Conservation (phyloP, 2,888 invertebrate species). For the Diadegma fenestrale region DNA sequence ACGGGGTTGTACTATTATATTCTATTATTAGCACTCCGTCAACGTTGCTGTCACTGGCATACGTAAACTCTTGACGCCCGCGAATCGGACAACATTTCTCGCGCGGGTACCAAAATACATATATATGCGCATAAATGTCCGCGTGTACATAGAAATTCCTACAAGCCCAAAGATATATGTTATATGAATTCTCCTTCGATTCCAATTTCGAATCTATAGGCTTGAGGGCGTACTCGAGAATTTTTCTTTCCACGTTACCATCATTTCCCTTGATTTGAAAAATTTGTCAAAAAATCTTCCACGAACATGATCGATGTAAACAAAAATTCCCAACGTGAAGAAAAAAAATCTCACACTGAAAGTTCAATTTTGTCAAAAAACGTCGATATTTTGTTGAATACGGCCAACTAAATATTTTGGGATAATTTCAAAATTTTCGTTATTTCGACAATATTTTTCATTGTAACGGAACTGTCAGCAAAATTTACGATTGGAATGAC, state of each 20-base stretch:
- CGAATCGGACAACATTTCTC: constrained; percentile 41
- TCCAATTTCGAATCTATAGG: constrained; percentile 32
- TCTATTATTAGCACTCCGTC: constrained; percentile 81
- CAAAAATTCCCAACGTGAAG: neutral
- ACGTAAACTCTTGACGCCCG: constrained; percentile 67
- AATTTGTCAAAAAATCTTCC: neutral
- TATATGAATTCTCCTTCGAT: constrained; percentile 18
- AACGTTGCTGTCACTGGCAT: constrained; percentile 78
- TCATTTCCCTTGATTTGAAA: neutral
- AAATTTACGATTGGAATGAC: too few species aligned
- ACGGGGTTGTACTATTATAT: constrained; percentile 69
- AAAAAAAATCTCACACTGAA: too few species aligned
- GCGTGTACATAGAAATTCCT: neutral
- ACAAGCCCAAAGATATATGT: neutral
- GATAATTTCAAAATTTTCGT: too few species aligned
- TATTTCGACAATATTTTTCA: too few species aligned
- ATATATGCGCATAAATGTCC: neutral
- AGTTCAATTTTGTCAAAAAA: too few species aligned
- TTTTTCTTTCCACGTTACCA: neutral
- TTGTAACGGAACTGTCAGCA: too few species aligned
- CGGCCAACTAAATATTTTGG: too few species aligned
- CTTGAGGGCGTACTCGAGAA: neutral
- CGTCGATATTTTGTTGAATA: too few species aligned
- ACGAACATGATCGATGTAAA: neutral
- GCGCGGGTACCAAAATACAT: neutral